These are phyloP conservation scores for Polydrusus cervinus DNA, from an alignment of 2,888 invertebrate species.

Conservation along the genomic window DNA sequence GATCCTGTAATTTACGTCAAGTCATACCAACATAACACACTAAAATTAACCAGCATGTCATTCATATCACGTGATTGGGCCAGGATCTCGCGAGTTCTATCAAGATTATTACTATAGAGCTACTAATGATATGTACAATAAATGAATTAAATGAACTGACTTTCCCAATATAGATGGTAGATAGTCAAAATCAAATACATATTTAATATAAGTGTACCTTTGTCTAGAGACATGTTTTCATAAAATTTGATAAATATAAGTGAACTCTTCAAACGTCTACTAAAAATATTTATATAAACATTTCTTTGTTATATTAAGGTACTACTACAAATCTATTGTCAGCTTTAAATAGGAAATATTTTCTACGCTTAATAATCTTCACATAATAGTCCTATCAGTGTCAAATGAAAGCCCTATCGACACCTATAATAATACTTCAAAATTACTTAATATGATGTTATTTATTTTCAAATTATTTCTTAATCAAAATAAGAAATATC, in stretches of 20 bases:
- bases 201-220: not conserved
- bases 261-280: not conserved
- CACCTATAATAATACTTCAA: slow-evolving; percentile 8
- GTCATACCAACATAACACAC: too few relatives aligned
- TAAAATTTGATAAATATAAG: not conserved
- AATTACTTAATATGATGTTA: not conserved
- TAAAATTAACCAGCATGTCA: too few relatives aligned
- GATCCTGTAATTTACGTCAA: too few relatives aligned
- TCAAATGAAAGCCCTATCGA: not conserved
- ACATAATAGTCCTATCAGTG: slow-evolving; percentile 13
- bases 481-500: slow-evolving; percentile 17
- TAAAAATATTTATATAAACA: slow-evolving; percentile 16
- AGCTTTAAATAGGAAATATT: slow-evolving; percentile 5
- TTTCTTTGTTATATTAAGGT: slow-evolving; percentile 11
- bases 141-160: too few relatives aligned
- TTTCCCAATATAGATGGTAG: too few relatives aligned
- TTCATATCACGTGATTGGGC: too few relatives aligned
- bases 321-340: slow-evolving; percentile 4
- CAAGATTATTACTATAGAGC: too few relatives aligned
- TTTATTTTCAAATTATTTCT: slow-evolving; percentile 21
- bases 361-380: not conserved
- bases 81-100: too few relatives aligned
- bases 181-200: too few relatives aligned
- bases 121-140: too few relatives aligned
- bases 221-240: not conserved